A percentile compares a stretch with the other conserved stretches of the same genome.
phyloP scores from a whole-genome alignment of 2,113 vertebrate species.

The Potamarius usumacintae region DNA sequence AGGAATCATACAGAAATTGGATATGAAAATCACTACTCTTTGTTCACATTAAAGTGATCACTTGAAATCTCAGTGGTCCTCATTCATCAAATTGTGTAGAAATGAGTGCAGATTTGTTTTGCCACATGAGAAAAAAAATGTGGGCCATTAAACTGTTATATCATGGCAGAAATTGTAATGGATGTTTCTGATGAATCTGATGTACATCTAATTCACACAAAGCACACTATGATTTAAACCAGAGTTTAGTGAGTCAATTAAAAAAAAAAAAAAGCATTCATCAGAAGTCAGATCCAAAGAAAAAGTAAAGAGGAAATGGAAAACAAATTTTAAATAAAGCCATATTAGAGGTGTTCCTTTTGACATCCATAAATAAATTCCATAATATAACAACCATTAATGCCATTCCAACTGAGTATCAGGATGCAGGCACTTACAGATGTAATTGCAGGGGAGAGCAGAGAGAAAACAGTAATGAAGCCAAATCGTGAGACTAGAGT shows the following conservation, averaged over 20 bases:
- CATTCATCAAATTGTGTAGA: neutral
- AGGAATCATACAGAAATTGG: slow-evolving; percentile 20
- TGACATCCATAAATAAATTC: neutral
- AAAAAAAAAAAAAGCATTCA: neutral
- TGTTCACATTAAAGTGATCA: slow-evolving; percentile 16
- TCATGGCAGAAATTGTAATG: neutral
- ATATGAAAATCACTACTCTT: slow-evolving; percentile 7
- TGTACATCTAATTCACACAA: neutral
- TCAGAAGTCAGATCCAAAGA: neutral
- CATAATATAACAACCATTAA: neutral
- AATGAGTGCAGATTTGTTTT: neutral
- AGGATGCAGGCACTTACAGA: too few species aligned
- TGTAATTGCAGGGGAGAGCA: too few species aligned
- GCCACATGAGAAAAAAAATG: neutral
- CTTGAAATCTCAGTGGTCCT: neutral
- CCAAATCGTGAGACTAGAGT: too few species aligned
- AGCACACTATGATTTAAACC: neutral
- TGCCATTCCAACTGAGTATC: neutral
- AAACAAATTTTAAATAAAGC: neutral
- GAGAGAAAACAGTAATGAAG: too few species aligned
- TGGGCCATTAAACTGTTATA: neutral
- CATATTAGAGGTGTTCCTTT: neutral
- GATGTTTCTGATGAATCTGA: neutral
- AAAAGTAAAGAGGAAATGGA: neutral
- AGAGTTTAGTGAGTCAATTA: neutral